These are phyloP conservation scores for Lithophane semibrunnea DNA, from an alignment of 2,888 invertebrate genomes.

Conservation along the genomic window DNA sequence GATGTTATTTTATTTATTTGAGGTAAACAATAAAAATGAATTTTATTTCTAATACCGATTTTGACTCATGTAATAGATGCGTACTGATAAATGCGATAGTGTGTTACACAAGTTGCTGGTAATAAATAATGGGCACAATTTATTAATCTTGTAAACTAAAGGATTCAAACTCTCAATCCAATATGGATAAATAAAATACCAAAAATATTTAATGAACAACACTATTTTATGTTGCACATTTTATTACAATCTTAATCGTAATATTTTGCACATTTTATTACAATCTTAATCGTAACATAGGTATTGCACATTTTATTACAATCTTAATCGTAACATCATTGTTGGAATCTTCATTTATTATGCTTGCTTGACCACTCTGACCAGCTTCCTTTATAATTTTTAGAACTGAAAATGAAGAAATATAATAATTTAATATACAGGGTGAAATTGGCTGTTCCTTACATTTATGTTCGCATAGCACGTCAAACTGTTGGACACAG, in stretches of 20 bases:
- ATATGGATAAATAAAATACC: conserved; percentile 1
- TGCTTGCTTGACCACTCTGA: conserved; percentile 85
- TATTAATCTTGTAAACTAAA: background rate
- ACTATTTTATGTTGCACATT: conserved; percentile 33
- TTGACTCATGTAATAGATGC: background rate
- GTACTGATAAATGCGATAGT: too few relatives aligned
- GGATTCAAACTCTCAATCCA: background rate
- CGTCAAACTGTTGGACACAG: too few relatives aligned
- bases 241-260: conserved; percentile 21
- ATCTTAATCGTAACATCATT: conserved; percentile 22
- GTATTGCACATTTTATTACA: conserved; percentile 30
- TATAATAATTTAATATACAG: background rate
- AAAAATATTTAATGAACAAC: conserved; percentile 5
- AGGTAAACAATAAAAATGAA: conserved; percentile 38
- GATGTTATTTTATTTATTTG: conserved; percentile 31
- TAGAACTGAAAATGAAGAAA: conserved; percentile 82
- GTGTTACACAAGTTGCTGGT: too few relatives aligned
- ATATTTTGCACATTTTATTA: conserved; percentile 20
- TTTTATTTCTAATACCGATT: conserved; percentile 9
- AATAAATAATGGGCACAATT: background rate
- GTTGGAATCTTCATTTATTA: conserved; percentile 55
- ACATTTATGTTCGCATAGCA: too few relatives aligned
- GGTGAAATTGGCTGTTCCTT: too few relatives aligned
- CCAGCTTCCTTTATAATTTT: conserved; percentile 88
- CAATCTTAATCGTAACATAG: conserved; percentile 23